Evolutionary conservation across 2,113 vertebrate species (phyloP).

Genomic region (Urocolius indicus): DNA sequence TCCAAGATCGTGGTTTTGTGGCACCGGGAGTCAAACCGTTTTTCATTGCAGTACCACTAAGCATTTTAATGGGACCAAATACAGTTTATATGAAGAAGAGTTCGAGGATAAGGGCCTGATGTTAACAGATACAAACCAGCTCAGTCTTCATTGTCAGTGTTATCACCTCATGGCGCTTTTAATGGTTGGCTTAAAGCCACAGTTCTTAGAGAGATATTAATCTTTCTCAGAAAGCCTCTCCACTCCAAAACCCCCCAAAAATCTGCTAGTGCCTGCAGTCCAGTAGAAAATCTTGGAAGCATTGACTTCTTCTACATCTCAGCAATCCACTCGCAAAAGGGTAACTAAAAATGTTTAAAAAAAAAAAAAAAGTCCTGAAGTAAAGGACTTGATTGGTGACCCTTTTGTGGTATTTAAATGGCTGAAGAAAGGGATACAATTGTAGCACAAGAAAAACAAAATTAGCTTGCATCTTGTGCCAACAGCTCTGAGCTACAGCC

Average conservation of each 20-base stretch:
- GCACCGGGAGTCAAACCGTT: neutral
- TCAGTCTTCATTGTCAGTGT: neutral
- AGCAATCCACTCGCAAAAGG: neutral
- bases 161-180: neutral
- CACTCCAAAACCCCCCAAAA: neutral
- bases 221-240: neutral
- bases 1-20: neutral
- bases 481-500: neutral
- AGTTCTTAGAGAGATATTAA: neutral
- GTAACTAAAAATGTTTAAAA: neutral
- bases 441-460: neutral
- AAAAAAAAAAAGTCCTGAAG: neutral
- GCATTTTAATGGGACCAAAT: neutral
- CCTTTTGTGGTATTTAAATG: neutral
- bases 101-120: neutral
- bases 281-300: neutral
- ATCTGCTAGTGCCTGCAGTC: neutral
- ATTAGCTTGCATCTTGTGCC: neutral
- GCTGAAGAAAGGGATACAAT: neutral
- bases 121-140: neutral
- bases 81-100: neutral
- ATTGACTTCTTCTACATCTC: neutral
- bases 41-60: fast-evolving
- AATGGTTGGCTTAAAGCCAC: neutral
- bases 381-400: neutral